Evolutionary conservation across 2,888 invertebrate genomes (phyloP).

Genomic region (Alloplasta piceator): DNA sequence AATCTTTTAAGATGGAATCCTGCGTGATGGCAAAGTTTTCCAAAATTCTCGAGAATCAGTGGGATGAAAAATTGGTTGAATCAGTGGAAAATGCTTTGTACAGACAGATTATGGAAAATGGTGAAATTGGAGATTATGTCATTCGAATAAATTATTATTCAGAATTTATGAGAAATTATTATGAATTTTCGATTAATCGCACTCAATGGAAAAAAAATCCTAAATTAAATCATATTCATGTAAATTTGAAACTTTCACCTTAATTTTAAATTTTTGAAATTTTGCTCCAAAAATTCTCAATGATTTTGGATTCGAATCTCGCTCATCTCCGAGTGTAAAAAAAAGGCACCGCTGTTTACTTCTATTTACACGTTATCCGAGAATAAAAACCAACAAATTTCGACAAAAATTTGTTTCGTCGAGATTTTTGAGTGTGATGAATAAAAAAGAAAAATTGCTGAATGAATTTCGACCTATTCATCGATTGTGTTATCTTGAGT

Average conservation of each 20-base stretch:
- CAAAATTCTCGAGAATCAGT: no score
- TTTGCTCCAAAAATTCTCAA: not conserved
- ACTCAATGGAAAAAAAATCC: no score
- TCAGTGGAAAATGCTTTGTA: conserved; percentile 1
- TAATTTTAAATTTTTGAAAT: not conserved
- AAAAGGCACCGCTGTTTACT: conserved; percentile 69
- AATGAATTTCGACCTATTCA: not conserved
- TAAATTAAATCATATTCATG: no score
- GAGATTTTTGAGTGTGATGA: not conserved
- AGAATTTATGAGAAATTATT: no score
- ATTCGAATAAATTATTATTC: no score
- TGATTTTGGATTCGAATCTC: conserved; percentile 7
- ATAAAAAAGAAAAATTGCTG: not conserved
- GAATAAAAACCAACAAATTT: conserved; percentile 33
- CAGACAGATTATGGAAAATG: conserved; percentile 41
- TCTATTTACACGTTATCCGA: conserved; percentile 73
- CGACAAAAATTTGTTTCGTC: conserved; percentile 38
- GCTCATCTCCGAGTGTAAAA: conserved; percentile 58
- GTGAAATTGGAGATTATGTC: conserved; percentile 14
- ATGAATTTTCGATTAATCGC: no score
- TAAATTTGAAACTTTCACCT: not conserved
- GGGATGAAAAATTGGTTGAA: no score
- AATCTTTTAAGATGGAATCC: no score
- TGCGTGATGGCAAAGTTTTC: no score
- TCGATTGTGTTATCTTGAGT: conserved; percentile 9